Percentiles rank a stretch among this genome's conserved stretches.
Conservation (phyloP, 2,797 vertebrate species). For the Lateolabrax maculatus region DNA sequence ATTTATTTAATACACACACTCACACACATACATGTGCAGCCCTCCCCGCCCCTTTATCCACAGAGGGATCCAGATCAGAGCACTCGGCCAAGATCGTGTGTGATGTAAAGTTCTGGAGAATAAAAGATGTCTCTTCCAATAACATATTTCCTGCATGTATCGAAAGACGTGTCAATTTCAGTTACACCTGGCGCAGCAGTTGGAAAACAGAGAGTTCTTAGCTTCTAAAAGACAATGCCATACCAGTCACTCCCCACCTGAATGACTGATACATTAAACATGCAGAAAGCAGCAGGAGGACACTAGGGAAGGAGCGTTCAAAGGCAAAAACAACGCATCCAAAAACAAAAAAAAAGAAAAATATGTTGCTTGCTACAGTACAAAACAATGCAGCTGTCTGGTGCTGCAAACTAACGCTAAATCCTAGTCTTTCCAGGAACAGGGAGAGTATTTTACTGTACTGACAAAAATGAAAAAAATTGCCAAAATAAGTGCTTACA, state of each 20-base stretch:
- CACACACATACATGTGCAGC: slow-evolving; percentile 48
- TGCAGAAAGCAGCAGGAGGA: slow-evolving; percentile 81
- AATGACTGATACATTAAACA: slow-evolving; percentile 87
- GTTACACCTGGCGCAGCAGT: slow-evolving; percentile 78
- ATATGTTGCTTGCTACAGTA: slow-evolving; percentile 50
- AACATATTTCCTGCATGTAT: slow-evolving; percentile 78
- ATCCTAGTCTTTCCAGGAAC: slow-evolving; percentile 58
- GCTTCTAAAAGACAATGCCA: slow-evolving; percentile 80
- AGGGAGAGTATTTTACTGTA: slow-evolving; percentile 31
- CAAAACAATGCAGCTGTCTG: slow-evolving; percentile 59
- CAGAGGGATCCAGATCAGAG: slow-evolving; percentile 83
- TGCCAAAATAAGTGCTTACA: slow-evolving; percentile 21
- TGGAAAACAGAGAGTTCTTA: slow-evolving; percentile 77
- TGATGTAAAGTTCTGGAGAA: slow-evolving; percentile 86
- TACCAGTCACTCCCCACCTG: slow-evolving; percentile 84
- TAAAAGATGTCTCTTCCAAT: slow-evolving; percentile 86
- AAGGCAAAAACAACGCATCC: slow-evolving; percentile 74
- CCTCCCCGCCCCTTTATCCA: slow-evolving; percentile 70
- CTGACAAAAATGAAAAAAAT: not conserved
- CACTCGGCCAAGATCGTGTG: slow-evolving; percentile 79
- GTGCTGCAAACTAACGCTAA: slow-evolving; percentile 41
- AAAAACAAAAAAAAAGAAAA: slow-evolving; percentile 68
- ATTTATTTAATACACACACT: slow-evolving; percentile 75
- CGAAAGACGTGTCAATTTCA: slow-evolving; percentile 86
- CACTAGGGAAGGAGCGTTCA: slow-evolving; percentile 74